Base-by-base conservation (phyloP, 2,888 invertebrate species). In the Tridacna gigas region DNA sequence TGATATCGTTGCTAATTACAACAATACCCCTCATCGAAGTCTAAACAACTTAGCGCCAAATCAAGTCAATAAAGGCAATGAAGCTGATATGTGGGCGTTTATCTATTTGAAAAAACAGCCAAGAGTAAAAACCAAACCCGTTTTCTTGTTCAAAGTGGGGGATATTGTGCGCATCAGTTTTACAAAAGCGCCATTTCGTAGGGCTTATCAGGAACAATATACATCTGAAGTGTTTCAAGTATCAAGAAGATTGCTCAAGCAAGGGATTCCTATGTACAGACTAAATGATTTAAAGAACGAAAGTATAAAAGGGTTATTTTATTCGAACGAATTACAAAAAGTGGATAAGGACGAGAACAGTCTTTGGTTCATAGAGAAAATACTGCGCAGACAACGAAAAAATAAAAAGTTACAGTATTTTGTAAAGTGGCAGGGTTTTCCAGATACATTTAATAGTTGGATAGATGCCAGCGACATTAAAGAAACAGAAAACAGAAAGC, bases 381-480 rank as follows among this genome's bases (percentile, higher is more conserved):
- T 86, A 37, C 18, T 80, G 65, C 74, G 37, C 45, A 67, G 76
- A 51, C 77, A 51, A 85, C 51, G 80, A 79, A 81, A 83, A 56
- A 80, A 79, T 9, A 83, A 79, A 47, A 77, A 74, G 48, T 11
- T n/a, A 0, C 73, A 83, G 48, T 86, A 83, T 69, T 81, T 74
- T 37, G 83, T 84, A 9, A 75, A 82, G 82, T 86, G 82, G 77
- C 78, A 84, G 51, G 84, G 81, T 0, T 84, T 82, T 61, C 82
- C 82, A 20, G 74, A 83, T 48, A 48, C 71, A 28, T 85, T 85
- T 82, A 82, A 82, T 60, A 82, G 82, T 73, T 85, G 82, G 82
- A 47, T 85, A 71, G 80, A 85, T 81, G 83, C 83, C 0, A 45
- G 60, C 20, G 82, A 82, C 63, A 71, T 82, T 37, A 77, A 85